Conservation (phyloP, 2,113 vertebrate genomes). For the Pseudorasbora parva region DNA sequence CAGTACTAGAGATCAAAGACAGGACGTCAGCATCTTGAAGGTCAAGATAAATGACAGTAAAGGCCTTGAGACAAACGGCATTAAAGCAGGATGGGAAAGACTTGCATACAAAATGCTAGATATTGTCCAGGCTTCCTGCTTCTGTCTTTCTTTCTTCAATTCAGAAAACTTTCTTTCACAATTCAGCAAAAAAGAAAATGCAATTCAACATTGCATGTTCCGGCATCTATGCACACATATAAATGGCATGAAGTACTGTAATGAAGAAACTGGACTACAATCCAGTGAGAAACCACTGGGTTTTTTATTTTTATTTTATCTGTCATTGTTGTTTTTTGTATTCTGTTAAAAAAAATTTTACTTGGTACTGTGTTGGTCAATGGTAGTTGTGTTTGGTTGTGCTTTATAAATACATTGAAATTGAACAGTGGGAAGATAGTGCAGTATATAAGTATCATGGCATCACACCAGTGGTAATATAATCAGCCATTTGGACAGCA, state of each 20-base stretch:
- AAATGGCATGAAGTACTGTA: not conserved
- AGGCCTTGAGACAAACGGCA: not conserved
- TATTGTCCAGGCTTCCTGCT: not conserved
- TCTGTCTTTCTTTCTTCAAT: not conserved
- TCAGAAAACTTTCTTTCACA: too few species aligned
- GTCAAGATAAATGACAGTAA: constrained; percentile 15
- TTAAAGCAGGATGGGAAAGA: not conserved
- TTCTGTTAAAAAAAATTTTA: too few species aligned
- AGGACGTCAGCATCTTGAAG: not conserved
- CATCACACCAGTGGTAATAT: not conserved
- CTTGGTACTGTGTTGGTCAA: too few species aligned
- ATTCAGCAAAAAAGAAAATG: not conserved
- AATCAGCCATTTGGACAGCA: not conserved
- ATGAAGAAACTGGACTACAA: not conserved
- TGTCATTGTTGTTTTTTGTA: too few species aligned
- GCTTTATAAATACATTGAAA: too few species aligned
- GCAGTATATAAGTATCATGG: not conserved
- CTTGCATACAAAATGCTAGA: not conserved
- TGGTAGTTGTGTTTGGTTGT: too few species aligned
- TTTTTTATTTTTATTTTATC: too few species aligned
- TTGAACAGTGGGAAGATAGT: not conserved
- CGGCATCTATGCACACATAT: not conserved
- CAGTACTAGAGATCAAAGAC: not conserved
- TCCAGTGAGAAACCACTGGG: not conserved
- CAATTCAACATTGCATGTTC: not conserved